Evolutionary conservation across 2,797 vertebrate species (phyloP).

Genomic region (Scolopax bukidnonensis): DNA sequence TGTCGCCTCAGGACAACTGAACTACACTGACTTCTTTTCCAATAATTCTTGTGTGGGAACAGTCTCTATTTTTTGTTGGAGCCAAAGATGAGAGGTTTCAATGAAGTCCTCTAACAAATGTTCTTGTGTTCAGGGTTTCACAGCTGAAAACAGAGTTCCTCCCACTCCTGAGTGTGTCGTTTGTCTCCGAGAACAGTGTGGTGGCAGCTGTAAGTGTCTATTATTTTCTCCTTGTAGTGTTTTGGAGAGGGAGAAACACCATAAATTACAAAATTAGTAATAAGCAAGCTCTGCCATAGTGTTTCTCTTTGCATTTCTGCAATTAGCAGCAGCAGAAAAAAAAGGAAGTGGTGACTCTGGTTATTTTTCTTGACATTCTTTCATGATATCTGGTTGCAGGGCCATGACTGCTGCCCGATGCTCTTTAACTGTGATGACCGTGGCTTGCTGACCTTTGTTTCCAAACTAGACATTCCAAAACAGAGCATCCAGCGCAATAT

Average conservation of each 20-base stretch:
- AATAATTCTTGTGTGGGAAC: neutral
- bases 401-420: slow-evolving; percentile 99
- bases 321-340: neutral
- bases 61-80: neutral
- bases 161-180: slow-evolving; percentile 94
- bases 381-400: slow-evolving; percentile 74
- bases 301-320: neutral
- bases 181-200: slow-evolving; percentile 96
- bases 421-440: slow-evolving; percentile 95
- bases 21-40: neutral
- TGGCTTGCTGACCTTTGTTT: slow-evolving; percentile 90
- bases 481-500: slow-evolving; percentile 98
- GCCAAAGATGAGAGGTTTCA: neutral
- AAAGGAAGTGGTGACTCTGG: too few species aligned
- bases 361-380: neutral
- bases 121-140: slow-evolving; percentile 86
- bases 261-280: neutral
- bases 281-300: neutral
- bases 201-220: slow-evolving; percentile 92
- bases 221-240: neutral
- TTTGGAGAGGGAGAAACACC: neutral
- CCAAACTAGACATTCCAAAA: slow-evolving; percentile 97
- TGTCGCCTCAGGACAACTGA: neutral
- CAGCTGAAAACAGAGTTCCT: slow-evolving; percentile 98
- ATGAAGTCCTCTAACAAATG: slow-evolving; percentile 41